Base-by-base conservation (phyloP, 2,888 invertebrate genomes). In the Petrolisthes manimaculis region DNA sequence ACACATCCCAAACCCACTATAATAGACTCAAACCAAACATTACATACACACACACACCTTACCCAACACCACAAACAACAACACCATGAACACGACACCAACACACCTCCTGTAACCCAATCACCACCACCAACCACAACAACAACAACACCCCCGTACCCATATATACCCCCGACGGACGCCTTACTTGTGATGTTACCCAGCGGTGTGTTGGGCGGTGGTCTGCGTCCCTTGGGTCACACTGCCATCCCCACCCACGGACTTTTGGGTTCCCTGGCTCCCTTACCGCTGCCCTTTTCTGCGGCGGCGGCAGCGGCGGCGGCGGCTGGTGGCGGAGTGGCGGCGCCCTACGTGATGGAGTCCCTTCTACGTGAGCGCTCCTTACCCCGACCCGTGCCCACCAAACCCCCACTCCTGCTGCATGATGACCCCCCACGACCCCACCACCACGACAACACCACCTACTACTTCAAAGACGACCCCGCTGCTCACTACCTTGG, bases 381-480 rank as follows among this genome's bases (percentile, higher is more conserved):
- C 37, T 75, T 90, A 21, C 89, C 90, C 14, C 85, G 90, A 5
- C 90, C 90, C 54, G 90, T 90, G 53, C 86, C 90, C n/a, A 90
- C 90, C 77, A 90, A 90, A 82, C 90, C 90, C 53, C 80, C 86
- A 21, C 81, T 81, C 6, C 88, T 84, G 9, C 81, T 82, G 54
- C 74, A 24, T 37, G 84, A 84, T 67, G 84, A 84, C 75, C 84
- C 78, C 21, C 24, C 12, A n/a, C 12, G n/a, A 12, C 12, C n/a
- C 5, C 71, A 71, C 71, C 71, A 71, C 3, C 56, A 78, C 69
- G 89, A 85, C 67, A 81, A 86, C 74, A 78, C 86, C 9, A 80
- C 83, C 21, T 88, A 84, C 86, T 89, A 89, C 81, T 89, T 89
- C 86, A 89, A 88, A 84, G 90, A 90, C 71, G 90, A 90, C 82